These are phyloP conservation scores for Dendroctonus valens DNA, from an alignment of 1,140 invertebrate species.

Conservation along the genomic window DNA sequence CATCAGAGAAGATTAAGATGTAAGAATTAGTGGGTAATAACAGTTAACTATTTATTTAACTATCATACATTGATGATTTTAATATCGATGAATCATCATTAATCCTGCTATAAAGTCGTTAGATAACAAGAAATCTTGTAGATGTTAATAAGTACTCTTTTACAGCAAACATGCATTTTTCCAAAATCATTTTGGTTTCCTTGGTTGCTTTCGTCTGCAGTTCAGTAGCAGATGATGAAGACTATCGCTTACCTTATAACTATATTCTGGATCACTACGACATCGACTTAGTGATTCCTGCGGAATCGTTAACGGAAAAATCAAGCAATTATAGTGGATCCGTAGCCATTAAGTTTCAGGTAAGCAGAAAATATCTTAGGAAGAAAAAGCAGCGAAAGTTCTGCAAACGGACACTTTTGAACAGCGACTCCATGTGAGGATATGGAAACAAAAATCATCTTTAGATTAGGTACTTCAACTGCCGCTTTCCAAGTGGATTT, in stretches of 20 bases:
- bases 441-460: neutral
- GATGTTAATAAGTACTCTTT: neutral
- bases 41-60: no score
- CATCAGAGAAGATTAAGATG: no score
- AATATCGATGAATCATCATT: neutral
- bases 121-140: neutral
- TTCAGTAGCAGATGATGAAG: neutral
- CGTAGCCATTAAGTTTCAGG: conserved; percentile 2
- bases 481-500: neutral
- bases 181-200: neutral
- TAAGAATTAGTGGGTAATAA: no score
- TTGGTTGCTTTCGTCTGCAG: neutral
- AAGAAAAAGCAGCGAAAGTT: neutral
- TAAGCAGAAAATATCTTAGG: neutral
- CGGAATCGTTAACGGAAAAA: conserved; percentile 1
- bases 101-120: neutral
- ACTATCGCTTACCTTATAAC: conserved; percentile 4
- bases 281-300: conserved; percentile 8
- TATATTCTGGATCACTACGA: conserved; percentile 1
- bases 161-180: neutral
- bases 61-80: neutral
- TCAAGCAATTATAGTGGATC: conserved; percentile 4
- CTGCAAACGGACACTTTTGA: neutral
- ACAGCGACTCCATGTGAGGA: neutral
- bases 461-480: neutral